Base-by-base conservation (phyloP, 2,888 invertebrate species). In the Apodemia hepburni region DNA sequence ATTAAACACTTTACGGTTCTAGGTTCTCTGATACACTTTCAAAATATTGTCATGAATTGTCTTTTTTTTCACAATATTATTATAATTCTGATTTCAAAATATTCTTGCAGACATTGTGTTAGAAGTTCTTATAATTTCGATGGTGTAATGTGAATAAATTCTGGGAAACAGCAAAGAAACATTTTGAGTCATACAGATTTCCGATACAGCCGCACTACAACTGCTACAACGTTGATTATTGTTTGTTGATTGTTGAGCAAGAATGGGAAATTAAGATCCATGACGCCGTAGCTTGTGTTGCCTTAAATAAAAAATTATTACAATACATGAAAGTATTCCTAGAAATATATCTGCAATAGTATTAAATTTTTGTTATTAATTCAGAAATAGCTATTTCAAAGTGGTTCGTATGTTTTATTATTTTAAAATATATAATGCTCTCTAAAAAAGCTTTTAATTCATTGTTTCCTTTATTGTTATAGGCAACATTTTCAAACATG, bases 401-500 rank as follows among this genome's bases (percentile, higher is more conserved):
- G 15, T 15, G 5, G 5, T 3, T 0, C 1, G 15, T 42, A 4
- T 45, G 2, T 15, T 42, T 15, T 15, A 9, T 5, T 15, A 42
- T 42, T 42, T 15, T 15, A 42, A 42, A 15, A 38, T 38, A 12
- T 12, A 38, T 12, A 12, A 38, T 38, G 11, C 12, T 11, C 11
- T 12, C 12, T 3, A 3, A n/a, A 18, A 49, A 49, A 49, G 29
- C 47, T 17, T 17, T 4, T 47, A 7, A n/a, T 49, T 11, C 17
- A 33, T 33, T 33, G 33, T 33, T 45, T 12, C 17, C 4, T 67
- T 29, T 58, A 35, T 0, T 8, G 64, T 59, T 75, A 71, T 79
- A 77, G 84, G 77, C 79, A 77, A 71, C 58, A 59, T 66, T 66
- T 68, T 65, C 69, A 85, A 84, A 67, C 85, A 83, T 81, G 81